Evolutionary conservation across 2,888 invertebrate genomes (phyloP), one percentile per base, ranked within the genome.

Genomic region (Amiota communis): DNA sequence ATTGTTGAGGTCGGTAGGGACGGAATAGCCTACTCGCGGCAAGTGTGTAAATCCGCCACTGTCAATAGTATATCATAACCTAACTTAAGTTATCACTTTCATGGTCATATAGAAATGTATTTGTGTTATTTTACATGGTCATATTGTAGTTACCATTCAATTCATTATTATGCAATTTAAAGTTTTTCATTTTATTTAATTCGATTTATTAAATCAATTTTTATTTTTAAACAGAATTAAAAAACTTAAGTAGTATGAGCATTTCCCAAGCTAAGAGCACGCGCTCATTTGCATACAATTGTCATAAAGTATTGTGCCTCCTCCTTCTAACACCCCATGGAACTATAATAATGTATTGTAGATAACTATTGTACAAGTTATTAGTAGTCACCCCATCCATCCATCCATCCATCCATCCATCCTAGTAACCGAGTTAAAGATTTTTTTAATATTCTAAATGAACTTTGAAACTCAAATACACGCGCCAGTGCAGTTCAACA

Each of bases 201-300:
- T 63, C 23, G 46, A 63, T 36, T 46, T 8, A 20, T 59, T 17
- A 59, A 59, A 59, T 36, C 9, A 17, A 17, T 59, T 59, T 59
- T 20, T 20, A 17, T 20, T 57, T 57, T 23, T 23, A 23, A 23
- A 23, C 23, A 36, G 23, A 59, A 59, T 59, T 59, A 59, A 59
- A 17, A 15, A 53, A 53, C 36, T 36, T 36, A 36, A 36, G 36
- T 36, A 6, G 53, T 53, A 53, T 59, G 67, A 15, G 53, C 48
- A 68, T 68, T 36, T 68, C 67, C 53, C 67, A 68, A 15, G 12
- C 23, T 20, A 68, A 64, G 76, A 61, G 57, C 85, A 85, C 84
- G 83, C 85, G 85, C 78, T 84, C 77, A 83, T 83, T 83, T 86
- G 83, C 83, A 83, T 83, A 83, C 86, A 83, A 83, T 80, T 75